These are phyloP conservation scores for Clarias platycephalus DNA, from an alignment of 2,797 vertebrate species.

Conservation along the genomic window DNA sequence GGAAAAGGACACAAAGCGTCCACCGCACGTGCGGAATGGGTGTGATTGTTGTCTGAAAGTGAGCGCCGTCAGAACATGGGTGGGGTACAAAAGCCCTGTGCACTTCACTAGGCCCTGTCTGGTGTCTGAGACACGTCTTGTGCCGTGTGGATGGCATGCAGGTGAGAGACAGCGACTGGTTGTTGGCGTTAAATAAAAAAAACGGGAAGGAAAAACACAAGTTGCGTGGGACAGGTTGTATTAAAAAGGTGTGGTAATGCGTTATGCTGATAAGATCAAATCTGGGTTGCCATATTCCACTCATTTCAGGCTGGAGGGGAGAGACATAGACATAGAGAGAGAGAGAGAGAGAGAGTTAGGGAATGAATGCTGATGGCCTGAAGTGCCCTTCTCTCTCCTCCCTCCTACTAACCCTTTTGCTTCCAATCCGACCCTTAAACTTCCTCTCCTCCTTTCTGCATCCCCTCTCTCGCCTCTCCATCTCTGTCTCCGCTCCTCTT, in stretches of 20 bases:
- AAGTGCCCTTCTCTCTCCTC: constrained; percentile 61
- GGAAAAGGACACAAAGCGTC: constrained; percentile 13
- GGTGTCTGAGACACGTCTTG: background rate
- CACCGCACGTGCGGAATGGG: constrained; percentile 5
- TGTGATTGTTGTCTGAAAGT: background rate
- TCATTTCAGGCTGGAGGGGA: constrained; percentile 60
- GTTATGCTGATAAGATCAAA: constrained; percentile 59
- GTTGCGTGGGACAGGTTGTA: constrained; percentile 43
- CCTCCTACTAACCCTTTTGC: constrained; percentile 57
- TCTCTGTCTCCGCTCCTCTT: constrained; percentile 41
- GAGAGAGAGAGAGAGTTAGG: constrained; percentile 1
- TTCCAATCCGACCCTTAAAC: constrained; percentile 35
- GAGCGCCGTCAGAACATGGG: background rate
- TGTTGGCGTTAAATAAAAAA: background rate
- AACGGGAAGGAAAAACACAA: constrained; percentile 30
- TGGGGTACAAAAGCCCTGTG: background rate
- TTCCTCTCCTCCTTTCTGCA: constrained; percentile 1
- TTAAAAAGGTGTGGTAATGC: constrained; percentile 54
- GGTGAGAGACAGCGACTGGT: constrained; percentile 20
- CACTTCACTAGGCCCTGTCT: background rate
- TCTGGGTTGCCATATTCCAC: constrained; percentile 39
- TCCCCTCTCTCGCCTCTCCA: constrained; percentile 41
- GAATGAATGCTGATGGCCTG: constrained; percentile 44
- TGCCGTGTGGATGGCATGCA: background rate
- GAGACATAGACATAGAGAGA: constrained; percentile 19